A percentile compares a stretch with the other conserved stretches of the same genome.
These are phyloP conservation scores for Tylochromis polylepis DNA, from an alignment of 2,113 vertebrate species.

Conservation along the genomic window DNA sequence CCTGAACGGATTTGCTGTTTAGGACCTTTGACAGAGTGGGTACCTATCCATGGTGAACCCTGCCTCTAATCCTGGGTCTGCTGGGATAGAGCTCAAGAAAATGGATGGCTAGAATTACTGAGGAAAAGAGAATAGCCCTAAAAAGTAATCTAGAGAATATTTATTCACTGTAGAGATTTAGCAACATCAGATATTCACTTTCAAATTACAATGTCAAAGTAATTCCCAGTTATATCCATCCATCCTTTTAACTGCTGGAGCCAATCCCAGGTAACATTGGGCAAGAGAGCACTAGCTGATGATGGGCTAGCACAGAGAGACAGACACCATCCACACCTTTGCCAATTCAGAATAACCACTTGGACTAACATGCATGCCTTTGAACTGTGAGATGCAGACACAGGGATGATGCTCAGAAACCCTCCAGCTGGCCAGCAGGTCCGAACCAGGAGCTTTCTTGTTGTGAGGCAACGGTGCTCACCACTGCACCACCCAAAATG, in stretches of 20 bases:
- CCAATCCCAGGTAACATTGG: background rate
- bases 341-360: background rate
- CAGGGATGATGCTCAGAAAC: background rate
- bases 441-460: background rate
- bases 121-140: background rate
- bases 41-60: background rate
- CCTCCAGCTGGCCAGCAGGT: background rate
- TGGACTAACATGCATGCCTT: background rate
- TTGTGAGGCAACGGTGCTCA: accelerated
- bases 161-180: background rate
- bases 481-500: background rate
- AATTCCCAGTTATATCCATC: background rate
- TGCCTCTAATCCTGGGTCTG: background rate
- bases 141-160: background rate
- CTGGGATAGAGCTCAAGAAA: background rate
- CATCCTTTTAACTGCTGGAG: background rate
- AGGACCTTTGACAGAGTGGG: background rate
- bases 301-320: background rate
- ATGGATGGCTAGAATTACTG: background rate
- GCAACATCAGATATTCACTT: background rate
- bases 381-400: background rate
- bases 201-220: background rate
- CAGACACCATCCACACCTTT: background rate
- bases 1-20: background rate
- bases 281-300: background rate